Base-by-base conservation (phyloP, 2,113 vertebrate species). In the Sinocyclocheilus maitianheensis region DNA sequence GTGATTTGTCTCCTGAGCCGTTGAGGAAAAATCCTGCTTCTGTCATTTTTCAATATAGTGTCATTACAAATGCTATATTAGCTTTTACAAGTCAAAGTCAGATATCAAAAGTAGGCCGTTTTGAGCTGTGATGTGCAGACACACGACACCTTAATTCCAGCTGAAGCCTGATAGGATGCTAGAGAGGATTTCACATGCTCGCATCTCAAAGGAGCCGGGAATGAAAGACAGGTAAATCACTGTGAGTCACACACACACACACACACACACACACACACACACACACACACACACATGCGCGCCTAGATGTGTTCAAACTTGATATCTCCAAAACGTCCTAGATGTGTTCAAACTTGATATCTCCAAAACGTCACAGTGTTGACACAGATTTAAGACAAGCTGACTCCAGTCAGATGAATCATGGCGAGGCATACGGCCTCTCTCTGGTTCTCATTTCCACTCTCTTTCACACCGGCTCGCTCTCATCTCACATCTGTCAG, bases 311-410 rank as follows among this genome's bases (percentile, higher is more conserved):
- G 77, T 86, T 81, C 79, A 74, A 80, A 86, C 85, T 86, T 74
- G 85, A 43, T n/a, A 82, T 53, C 80, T 67, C 24, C 58, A 48
- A 46, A 82, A 53, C 80, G 46, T 82, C 80, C 30, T 22, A 6
- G 63, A 86, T 77, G 67, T 86, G 77, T 86, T 81, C 79, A 74
- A 80, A 86, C 85, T 86, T 74, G 85, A 43, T n/a, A 82, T 53
- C 80, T 67, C 24, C 58, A 48, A 46, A 82, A 53, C 80, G 46
- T 82, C 80, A 71, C 3, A 2, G 63, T 82, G 80, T 82, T 71
- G 80, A 82, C 80, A 82, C 80, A 82, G 80, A 82, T 82, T 71
- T 69, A 34, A 82, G 80, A 53, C 80, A 53, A 26, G 6, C 63
- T 69, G 80, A 48, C 80, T 82, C 40, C 80, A 34, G 80, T 53